Evolutionary conservation across 2,797 vertebrate species (phyloP).

Genomic region (Pangasius sanitwongsei): DNA sequence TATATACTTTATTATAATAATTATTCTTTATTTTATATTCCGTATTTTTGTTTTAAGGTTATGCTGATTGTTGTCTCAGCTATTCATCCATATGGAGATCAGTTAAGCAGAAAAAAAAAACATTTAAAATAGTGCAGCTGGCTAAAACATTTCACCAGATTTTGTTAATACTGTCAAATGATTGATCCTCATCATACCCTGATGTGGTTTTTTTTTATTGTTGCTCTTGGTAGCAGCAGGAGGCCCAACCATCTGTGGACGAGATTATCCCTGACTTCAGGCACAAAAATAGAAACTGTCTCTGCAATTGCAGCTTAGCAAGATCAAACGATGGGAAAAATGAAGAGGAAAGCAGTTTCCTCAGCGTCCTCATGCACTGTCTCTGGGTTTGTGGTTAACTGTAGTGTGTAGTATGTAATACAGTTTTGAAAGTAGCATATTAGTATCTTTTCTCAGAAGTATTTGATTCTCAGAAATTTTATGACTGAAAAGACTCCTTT

Average conservation of each 20-base stretch:
- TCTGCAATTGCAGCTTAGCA: slow-evolving; percentile 69
- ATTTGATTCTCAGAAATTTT: background rate
- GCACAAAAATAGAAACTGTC: slow-evolving; percentile 66
- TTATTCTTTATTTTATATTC: background rate
- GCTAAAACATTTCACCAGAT: background rate
- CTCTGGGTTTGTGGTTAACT: background rate
- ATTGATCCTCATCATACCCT: slow-evolving; percentile 13
- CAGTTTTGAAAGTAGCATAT: background rate
- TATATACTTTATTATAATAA: background rate
- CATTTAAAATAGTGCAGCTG: background rate
- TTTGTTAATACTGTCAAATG: background rate
- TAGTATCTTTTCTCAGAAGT: background rate
- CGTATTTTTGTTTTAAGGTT: background rate
- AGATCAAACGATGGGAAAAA: slow-evolving; percentile 65
- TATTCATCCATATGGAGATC: background rate
- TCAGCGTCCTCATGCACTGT: background rate
- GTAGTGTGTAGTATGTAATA: background rate
- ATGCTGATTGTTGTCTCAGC: background rate
- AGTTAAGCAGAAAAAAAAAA: background rate
- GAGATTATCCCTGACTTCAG: slow-evolving; percentile 71
- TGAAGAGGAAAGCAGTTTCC: slow-evolving; percentile 2
- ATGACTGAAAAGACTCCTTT: background rate
- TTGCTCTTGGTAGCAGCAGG: slow-evolving; percentile 26
- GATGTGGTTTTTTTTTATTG: background rate
- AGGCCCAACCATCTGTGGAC: slow-evolving; percentile 68